Evolutionary conservation across 2,888 invertebrate genomes (phyloP), one percentile per base, ranked within the genome.

Genomic region (Glyphotaelius pellucidus): DNA sequence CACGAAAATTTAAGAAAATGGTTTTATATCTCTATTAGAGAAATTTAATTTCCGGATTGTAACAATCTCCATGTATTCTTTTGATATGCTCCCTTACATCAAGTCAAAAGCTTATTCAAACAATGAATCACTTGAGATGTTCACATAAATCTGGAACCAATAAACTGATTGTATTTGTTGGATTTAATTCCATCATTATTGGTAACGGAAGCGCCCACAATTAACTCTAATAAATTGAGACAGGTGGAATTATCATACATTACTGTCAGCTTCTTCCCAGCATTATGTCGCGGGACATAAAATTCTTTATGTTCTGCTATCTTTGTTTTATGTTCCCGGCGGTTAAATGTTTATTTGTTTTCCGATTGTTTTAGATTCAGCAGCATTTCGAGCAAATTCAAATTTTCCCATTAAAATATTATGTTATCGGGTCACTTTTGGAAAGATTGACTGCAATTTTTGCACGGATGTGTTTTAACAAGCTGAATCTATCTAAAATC

Each of bases 141-240:
- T 19, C 31, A 32, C 81, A 19, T 81, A 81, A 81, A 81, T 81
- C 81, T 81, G 32, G 32, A 81, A 81, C 81, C 81, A 81, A 81
- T 81, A 31, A 42, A 42, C 25, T 42, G 12, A 86, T 86, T 86
- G 86, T 42, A 3, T 86, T 42, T 42, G 42, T 47, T n/a, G 15
- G 14, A 30, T 86, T 15, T 86, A 42, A 32, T 88, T 31, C n/a
- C 88, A 32, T 19, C 31, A 67, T 32, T 88, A 88, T 88, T 88
- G 52, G 52, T 88, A 83, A 91, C 90, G 91, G 91, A 91, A 91
- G 90, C 86, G 30, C 14, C 80, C 81, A 86, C 90, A 91, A 91
- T 91, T 91, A 91, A 35, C 15, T 31, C 80, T 35, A 90, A 91
- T 91, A 91, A 91, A 91, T 80, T 15, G 38, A 30, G 89, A 85